phyloP scores from a whole-genome alignment of 1,140 invertebrate species.

The Stratiolaelaps scimitus region DNA sequence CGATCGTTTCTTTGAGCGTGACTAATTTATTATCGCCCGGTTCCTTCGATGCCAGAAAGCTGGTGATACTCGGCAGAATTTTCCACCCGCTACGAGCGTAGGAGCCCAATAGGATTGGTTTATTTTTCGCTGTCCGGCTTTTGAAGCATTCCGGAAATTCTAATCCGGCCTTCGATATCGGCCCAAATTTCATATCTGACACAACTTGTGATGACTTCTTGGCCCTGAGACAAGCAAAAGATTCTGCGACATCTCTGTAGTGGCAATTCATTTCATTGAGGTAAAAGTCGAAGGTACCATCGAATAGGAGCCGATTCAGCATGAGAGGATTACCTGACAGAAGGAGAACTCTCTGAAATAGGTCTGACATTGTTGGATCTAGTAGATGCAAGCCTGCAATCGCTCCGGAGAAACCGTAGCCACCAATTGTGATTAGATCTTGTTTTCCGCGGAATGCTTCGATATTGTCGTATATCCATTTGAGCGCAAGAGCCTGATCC shows the following conservation, averaged over 20 bases:
- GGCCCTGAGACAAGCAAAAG: not conserved
- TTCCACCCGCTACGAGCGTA: conserved; percentile 5
- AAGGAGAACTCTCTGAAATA: conserved; percentile 15
- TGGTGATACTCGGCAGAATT: not conserved
- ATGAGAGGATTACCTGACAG: conserved; percentile 11
- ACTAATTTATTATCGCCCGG: not conserved
- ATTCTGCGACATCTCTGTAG: not conserved
- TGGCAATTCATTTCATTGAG: not conserved
- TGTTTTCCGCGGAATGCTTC: conserved; percentile 39
- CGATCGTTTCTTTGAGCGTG: not conserved
- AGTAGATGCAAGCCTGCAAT: conserved; percentile 13
- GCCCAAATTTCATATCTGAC: conserved; percentile 4
- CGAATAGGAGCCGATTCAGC: not conserved
- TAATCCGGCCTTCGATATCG: not conserved
- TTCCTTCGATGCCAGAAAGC: conserved; percentile 7
- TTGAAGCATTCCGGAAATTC: not conserved
- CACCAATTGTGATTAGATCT: conserved; percentile 41
- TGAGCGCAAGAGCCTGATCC: conserved; percentile 37
- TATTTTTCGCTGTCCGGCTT: not conserved
- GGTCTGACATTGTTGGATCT: not conserved
- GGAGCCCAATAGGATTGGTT: conserved; percentile 4
- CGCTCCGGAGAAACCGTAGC: conserved; percentile 4
- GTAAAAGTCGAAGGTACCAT: not conserved
- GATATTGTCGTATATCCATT: conserved; percentile 39
- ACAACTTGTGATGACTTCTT: not conserved